phyloP scores from a whole-genome alignment of 64 coral and sea anemone species.

The Montipora efflorescens region DNA sequence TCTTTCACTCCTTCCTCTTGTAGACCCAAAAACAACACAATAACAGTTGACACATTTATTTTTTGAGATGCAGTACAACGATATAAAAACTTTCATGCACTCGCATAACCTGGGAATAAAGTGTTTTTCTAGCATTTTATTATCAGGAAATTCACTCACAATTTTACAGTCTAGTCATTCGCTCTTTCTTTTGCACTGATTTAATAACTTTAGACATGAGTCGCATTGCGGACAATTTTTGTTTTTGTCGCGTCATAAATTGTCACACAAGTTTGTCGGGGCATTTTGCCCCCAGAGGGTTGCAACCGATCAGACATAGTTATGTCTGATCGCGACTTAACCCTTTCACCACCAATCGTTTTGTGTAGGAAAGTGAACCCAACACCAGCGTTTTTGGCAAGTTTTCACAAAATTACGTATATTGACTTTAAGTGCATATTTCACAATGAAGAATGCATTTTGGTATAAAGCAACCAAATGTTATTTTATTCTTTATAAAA shows the following conservation, averaged over 20 bases:
- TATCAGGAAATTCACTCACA: constrained; percentile 10
- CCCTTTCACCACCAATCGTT: background rate
- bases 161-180: background rate
- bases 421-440: background rate
- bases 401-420: background rate
- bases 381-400: background rate
- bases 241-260: too few species aligned
- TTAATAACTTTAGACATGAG: background rate
- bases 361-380: background rate
- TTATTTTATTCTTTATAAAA: background rate
- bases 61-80: background rate
- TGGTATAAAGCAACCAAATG: background rate
- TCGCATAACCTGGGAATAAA: constrained; percentile 3
- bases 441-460: background rate
- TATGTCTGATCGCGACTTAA: background rate
- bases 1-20: constrained; percentile 1
- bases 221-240: too few species aligned
- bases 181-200: constrained; percentile 5
- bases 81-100: too few species aligned
- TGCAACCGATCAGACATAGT: background rate
- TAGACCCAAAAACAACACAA: constrained; percentile 1
- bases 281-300: too few species aligned
- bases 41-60: background rate
- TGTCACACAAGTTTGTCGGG: too few species aligned
- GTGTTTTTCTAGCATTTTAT: constrained; percentile 24